Conservation (phyloP, 2,888 invertebrate genomes). For the Lottia gigantea region DNA sequence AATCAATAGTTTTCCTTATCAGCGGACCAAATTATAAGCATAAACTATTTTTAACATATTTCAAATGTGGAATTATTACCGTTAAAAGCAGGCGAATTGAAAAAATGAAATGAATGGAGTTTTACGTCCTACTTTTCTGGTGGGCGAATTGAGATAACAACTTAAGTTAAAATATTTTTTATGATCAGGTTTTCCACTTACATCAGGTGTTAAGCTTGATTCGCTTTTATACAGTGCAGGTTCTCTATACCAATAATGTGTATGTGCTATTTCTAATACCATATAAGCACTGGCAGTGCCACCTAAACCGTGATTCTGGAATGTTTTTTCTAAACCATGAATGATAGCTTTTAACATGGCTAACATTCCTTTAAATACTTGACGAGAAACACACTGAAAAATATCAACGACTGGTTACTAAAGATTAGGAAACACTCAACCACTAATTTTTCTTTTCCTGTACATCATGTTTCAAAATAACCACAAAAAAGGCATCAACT, state of each 20-base stretch:
- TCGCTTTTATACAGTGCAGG: conserved; percentile 57
- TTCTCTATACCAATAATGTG: conserved; percentile 79
- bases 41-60: no score
- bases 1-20: no score
- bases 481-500: neutral
- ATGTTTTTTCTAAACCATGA: conserved; percentile 91
- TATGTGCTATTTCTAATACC: conserved; percentile 97
- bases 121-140: no score
- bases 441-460: no score
- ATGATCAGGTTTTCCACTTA: conserved; percentile 29
- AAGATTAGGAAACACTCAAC: neutral
- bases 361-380: conserved; percentile 96
- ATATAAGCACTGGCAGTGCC: conserved; percentile 96
- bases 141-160: no score
- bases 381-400: conserved; percentile 76
- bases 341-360: conserved; percentile 90
- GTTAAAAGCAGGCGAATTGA: no score
- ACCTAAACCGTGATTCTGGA: conserved; percentile 91
- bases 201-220: conserved; percentile 62
- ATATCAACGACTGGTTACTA: neutral
- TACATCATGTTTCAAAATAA: neutral
- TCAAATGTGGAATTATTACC: no score
- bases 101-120: no score
- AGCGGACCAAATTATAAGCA: no score
- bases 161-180: no score